phyloP scores from a whole-genome alignment of 2,113 vertebrate genomes.

The Gobius niger region DNA sequence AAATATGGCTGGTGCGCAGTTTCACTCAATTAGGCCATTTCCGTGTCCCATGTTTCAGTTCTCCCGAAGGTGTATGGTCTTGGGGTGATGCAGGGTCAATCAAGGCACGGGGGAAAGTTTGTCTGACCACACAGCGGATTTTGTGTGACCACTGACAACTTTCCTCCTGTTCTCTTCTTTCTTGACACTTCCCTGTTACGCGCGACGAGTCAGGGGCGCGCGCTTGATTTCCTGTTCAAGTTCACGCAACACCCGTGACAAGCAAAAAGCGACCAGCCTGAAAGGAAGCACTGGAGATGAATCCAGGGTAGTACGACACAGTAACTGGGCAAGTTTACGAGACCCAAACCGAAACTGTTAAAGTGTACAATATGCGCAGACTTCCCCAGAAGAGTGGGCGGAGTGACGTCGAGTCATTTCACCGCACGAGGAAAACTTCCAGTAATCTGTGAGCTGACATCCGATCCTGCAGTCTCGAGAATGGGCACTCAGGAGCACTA shows the following conservation, averaged over 20 bases:
- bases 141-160: not conserved
- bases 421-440: conserved; percentile 42
- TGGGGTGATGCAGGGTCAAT: not conserved
- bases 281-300: not conserved
- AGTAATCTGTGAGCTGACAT: conserved; percentile 37
- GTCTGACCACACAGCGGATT: not conserved
- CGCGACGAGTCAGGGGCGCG: conserved; percentile 14
- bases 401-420: conserved; percentile 47
- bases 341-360: not conserved
- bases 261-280: not conserved
- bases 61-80: not conserved
- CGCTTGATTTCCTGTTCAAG: conserved; percentile 58
- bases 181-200: conserved; percentile 56
- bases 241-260: not conserved
- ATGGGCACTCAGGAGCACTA: conserved; percentile 17
- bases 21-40: not conserved
- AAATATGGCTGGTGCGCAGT: conserved; percentile 5
- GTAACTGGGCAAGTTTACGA: too few relatives aligned
- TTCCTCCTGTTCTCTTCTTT: not conserved
- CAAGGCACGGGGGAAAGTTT: not conserved
- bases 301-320: too few relatives aligned
- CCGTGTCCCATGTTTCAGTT: conserved; percentile 17
- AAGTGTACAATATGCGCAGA: not conserved
- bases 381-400: conserved; percentile 60
- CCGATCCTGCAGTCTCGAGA: conserved; percentile 45